Conservation (phyloP, 2,888 invertebrate genomes). For the Ormyrus rosae region DNA sequence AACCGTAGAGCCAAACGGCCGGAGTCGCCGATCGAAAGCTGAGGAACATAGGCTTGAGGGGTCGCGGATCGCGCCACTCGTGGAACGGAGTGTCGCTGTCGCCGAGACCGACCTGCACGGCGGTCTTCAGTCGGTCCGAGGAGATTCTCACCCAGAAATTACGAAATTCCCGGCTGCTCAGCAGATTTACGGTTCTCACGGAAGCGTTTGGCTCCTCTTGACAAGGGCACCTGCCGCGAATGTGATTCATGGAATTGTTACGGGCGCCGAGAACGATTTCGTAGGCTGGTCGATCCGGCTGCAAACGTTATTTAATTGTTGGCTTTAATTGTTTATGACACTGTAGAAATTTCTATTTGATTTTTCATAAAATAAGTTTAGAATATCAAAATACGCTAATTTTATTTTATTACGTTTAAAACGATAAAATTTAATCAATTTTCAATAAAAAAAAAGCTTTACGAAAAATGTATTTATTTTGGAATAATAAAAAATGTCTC, state of each 20-base stretch:
- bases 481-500: no score
- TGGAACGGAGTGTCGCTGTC: slow-evolving; percentile 55
- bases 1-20: slow-evolving; percentile 55
- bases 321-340: no score
- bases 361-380: no score
- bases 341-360: no score
- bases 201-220: slow-evolving; percentile 56
- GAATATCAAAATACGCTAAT: no score
- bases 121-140: slow-evolving; percentile 47
- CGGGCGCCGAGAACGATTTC: slow-evolving; percentile 55
- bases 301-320: background rate
- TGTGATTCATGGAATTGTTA: slow-evolving; percentile 56
- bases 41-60: slow-evolving; percentile 54
- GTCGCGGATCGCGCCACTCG: slow-evolving; percentile 57
- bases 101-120: slow-evolving; percentile 54
- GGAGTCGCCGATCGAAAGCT: slow-evolving; percentile 56
- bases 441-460: no score
- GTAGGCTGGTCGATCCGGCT: slow-evolving; percentile 57
- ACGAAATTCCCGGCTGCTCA: slow-evolving; percentile 52
- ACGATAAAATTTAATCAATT: no score
- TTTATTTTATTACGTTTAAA: no score
- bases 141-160: slow-evolving; percentile 56
- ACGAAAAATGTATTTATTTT: no score
- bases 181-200: slow-evolving; percentile 51
- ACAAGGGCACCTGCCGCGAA: slow-evolving; percentile 57